Evolutionary conservation across 2,797 vertebrate species (phyloP), one percentile per base, ranked within the genome.

Genomic region (Sparus aurata): DNA sequence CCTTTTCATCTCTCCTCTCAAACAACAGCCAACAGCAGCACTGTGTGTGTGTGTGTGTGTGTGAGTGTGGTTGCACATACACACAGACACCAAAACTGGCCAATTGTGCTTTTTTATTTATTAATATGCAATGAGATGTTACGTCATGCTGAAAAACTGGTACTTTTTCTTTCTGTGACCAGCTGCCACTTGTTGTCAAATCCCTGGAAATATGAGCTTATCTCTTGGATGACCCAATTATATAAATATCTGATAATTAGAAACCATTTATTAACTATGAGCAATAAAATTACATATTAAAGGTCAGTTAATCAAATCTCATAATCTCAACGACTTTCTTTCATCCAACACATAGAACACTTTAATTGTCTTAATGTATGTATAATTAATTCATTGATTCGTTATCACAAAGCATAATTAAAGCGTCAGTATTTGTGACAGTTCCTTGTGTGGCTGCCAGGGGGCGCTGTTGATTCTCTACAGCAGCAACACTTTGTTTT

Each of bases 1-100:
- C 75, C 86, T 89, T 94, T 95, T 94, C 86, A 93, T 91, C 87
- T 87, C 74, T 73, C 53, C 81, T 85, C 83, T 85, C 89, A 79
- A 86, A 87, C 86, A 87, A 86, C 82, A 89, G 86, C 79, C 85
- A 82, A 60, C 77, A 83, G 75, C 80, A 83, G 66, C 59, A 45
- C 71, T 55, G 50, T 77, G 74, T 62, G 57, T 85, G 77, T 76
- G 64, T 59, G 72, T 69, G 77, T 47, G 80, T 43, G 43, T 38
- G 25, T 65, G 53, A 66, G 68, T 64, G 75, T 20, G 34, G 15
- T 2, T 76, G 20, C 34, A 65, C 62, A 59, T 10, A 34, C 61
- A 71, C 71, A 50, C 38, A 68, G 15, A 62, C 34, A 45, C 43
- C 45, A 75, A 72, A 27, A 77, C 41, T 72, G 38, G 45, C 68